These are phyloP conservation scores for Seriola dumerili DNA, from an alignment of 2,113 vertebrate species.

Conservation along the genomic window DNA sequence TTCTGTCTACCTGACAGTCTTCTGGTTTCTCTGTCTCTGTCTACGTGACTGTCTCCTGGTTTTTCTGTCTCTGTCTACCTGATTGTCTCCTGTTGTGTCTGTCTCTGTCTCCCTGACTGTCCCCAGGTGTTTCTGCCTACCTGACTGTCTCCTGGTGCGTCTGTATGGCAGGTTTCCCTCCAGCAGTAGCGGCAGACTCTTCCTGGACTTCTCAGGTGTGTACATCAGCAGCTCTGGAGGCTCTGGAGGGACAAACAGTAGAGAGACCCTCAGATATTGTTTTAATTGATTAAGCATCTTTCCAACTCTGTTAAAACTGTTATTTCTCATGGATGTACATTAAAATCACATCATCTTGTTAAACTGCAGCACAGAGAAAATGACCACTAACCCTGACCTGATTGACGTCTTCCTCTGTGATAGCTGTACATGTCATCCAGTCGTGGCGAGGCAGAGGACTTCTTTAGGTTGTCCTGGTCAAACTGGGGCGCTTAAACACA, in stretches of 20 bases:
- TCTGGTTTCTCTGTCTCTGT: background rate
- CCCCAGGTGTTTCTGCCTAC: conserved; percentile 62
- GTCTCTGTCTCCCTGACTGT: no score
- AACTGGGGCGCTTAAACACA: conserved; percentile 84
- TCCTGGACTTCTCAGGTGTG: conserved; percentile 85
- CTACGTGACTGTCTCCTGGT: background rate
- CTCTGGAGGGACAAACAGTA: conserved; percentile 73
- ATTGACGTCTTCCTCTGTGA: conserved; percentile 86
- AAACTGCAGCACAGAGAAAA: background rate
- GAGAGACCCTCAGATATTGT: background rate
- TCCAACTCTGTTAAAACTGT: no score
- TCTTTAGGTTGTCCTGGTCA: conserved; percentile 81
- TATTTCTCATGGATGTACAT: no score
- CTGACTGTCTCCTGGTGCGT: conserved; percentile 88
- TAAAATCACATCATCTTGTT: no score
- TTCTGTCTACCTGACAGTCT: no score
- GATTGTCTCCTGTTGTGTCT: no score
- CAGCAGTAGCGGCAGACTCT: conserved; percentile 81
- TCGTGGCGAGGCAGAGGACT: conserved; percentile 78
- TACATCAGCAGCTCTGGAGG: conserved; percentile 85
- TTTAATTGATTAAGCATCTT: background rate
- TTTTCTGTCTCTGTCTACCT: no score
- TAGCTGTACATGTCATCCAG: conserved; percentile 82
- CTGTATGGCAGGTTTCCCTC: conserved; percentile 79
- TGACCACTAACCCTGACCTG: conserved; percentile 82